Base-by-base conservation (phyloP, 2,888 invertebrate species). In the Microdon myrmicae region DNA sequence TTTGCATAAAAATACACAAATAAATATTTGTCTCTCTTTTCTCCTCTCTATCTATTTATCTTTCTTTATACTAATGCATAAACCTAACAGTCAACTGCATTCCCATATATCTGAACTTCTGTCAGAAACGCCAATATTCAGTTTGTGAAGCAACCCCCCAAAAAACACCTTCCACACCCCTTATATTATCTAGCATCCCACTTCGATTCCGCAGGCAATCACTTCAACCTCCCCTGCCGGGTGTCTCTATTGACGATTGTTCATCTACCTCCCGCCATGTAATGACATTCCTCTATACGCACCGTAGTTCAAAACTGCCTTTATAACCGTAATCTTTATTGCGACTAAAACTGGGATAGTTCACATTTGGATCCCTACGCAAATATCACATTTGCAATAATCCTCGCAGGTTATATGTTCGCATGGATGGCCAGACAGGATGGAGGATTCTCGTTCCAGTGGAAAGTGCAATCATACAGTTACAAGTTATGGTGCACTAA, bases 61-160 rank as follows among this genome's bases (percentile, higher is more conserved):
- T n/a, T n/a, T n/a, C n/a, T n/a, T n/a, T n/a, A n/a, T n/a, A 47
- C 51, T 58, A 58, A 64, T 64, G 56, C 56, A 48, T 53, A 53
- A 64, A 58, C 58, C 58, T 43, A 64, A 41, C 37, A 47, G 44
- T 37, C 29, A 56, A 43, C 29, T 31, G 47, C 41, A 47, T n/a
- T n/a, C n/a, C 58, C 51, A 58, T 58, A 38, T 51, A 47, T 64
- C 58, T 64, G 64, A 51, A 53, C 64, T 64, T 64, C 51, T 64
- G 64, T 64, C 64, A 64, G 64, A 58, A 64, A 64, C 58, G 64
- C 58, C 64, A 64, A 64, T 64, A 64, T 64, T 64, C 64, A 58
- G 53, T 64, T 64, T n/a, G n/a, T n/a, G 49, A 35, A 35, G 55
- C 20, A 61, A 34, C 61, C 61, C 61, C 20, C 49, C 49, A 35